Evolutionary conservation across 37 sponge, comb jelly and placozoan genomes (phyloP).

Genomic region (Tethya wilhelma): DNA sequence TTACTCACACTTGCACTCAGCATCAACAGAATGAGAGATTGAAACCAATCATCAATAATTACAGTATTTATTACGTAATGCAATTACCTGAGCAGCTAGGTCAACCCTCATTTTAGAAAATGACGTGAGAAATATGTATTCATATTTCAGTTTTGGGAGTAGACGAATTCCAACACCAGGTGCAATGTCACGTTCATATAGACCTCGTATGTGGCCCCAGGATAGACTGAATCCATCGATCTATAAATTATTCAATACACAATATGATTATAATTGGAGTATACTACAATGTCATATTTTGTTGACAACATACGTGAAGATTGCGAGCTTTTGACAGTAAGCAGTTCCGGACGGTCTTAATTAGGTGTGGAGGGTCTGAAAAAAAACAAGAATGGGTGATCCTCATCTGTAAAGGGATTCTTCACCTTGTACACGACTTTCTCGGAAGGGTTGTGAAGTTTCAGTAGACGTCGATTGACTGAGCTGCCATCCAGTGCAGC

Average conservation of each 20-base stretch:
- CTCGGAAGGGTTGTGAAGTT: not conserved
- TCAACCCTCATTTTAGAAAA: slow-evolving; percentile 4
- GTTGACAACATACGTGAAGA: slow-evolving; percentile 34
- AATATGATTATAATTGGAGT: not conserved
- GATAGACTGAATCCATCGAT: slow-evolving; percentile 2
- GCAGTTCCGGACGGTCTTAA: slow-evolving; percentile 48
- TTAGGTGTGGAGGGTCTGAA: slow-evolving; percentile 47
- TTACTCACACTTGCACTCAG: slow-evolving; percentile 8
- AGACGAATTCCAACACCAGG: not conserved
- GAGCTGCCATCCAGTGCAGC: slow-evolving; percentile 3
- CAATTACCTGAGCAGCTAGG: slow-evolving; percentile 9
- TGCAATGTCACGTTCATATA: slow-evolving; percentile 20
- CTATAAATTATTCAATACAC: slow-evolving; percentile 1
- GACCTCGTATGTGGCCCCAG: slow-evolving; percentile 21
- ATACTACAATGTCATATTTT: not conserved
- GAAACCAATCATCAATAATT: not conserved
- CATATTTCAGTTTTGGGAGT: slow-evolving; percentile 23
- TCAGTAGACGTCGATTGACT: slow-evolving; percentile 11
- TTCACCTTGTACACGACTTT: slow-evolving; percentile 8
- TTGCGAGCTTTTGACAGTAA: not conserved
- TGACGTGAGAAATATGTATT: slow-evolving; percentile 12
- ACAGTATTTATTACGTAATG: not conserved
- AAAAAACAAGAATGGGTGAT: slow-evolving; percentile 8
- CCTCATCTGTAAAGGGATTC: slow-evolving; percentile 21
- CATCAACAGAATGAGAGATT: not conserved